Base-by-base conservation (phyloP, 2,797 vertebrate species). In the Anabas testudineus region DNA sequence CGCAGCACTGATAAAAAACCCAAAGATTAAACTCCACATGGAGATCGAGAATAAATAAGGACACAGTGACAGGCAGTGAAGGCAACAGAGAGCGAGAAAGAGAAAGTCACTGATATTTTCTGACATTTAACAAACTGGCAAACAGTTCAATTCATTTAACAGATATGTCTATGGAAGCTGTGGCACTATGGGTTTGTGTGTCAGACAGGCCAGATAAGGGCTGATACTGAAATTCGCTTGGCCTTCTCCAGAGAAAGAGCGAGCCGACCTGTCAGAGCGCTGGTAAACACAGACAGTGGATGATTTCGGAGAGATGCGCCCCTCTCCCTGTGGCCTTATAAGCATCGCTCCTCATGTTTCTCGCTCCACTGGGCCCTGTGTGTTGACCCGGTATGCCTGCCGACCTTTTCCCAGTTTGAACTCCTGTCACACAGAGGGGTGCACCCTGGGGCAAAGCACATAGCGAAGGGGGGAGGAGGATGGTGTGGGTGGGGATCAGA, bases 61-160 rank as follows among this genome's bases (percentile, higher is more conserved):
- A 41, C 13, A 63, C 12, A n/a, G n/a, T 37, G 42, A 52, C 22
- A 48, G 16, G 12, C 7, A 34, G 28, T 1, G 16, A 45, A 19
- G 26, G 9, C 21, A 52, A 63, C 19, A n/a, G 16, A 1, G 43
- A 56, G 39, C 3, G 56, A 64, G 21, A 66, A 34, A 36, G 46
- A 10, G 26, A 36, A 74, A 74, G 0, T n/a, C 71, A 72, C 54
- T 90, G 86, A 86, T 89, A 90, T 89, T 87, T 84, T 71, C 71
- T 91, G 90, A 88, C 88, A 90, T 91, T 91, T 90, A 85, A 61
- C 51, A 69, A 87, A 87, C 64, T 74, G 74, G 63, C 82, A 71
- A 75, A 84, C 62, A 41, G 79, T 71, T 81, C 46, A 70, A 66
- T 80, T 85, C 63, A 79, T 83, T 83, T 80, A 74, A 53, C 78